Evolutionary conservation across 2,113 vertebrate species (phyloP).

Genomic region (Perccottus glenii): DNA sequence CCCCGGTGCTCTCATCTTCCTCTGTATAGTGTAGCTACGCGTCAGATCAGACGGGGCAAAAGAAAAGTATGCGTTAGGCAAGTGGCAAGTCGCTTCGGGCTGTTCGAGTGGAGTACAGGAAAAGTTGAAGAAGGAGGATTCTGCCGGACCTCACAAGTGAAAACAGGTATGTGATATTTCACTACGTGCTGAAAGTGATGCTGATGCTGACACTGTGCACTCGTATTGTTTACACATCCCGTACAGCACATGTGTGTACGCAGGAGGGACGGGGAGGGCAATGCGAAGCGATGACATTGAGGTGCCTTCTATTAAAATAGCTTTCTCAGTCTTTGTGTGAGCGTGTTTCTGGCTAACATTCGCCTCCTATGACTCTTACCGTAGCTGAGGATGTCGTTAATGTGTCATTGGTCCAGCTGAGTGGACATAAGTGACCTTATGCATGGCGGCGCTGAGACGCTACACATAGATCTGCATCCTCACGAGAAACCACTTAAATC

Average conservation of each 20-base stretch:
- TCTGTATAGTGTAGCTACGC: conserved; percentile 23
- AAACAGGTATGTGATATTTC: conserved; percentile 75
- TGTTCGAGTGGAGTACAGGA: conserved; percentile 49
- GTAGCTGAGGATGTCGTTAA: conserved; percentile 12
- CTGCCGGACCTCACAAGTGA: conserved; percentile 49
- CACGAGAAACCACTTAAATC: neutral
- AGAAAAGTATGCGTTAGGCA: conserved; percentile 64
- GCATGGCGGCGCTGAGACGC: conserved; percentile 3
- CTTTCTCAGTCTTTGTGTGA: conserved; percentile 20
- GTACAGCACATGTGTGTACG: conserved; percentile 37
- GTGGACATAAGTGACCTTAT: conserved; percentile 34
- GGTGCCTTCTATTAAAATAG: conserved; percentile 42
- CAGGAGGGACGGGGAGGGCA: conserved; percentile 44
- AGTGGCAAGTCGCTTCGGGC: conserved; percentile 57
- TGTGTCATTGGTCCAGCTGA: conserved; percentile 17
- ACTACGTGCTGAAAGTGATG: conserved; percentile 18
- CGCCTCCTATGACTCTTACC: conserved; percentile 19
- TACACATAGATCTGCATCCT: neutral
- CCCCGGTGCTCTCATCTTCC: conserved; percentile 35
- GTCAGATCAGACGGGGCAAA: conserved; percentile 41
- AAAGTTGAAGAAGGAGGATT: conserved; percentile 77
- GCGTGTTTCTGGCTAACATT: conserved; percentile 8
- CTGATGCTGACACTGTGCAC: conserved; percentile 25
- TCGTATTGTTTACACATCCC: conserved; percentile 35
- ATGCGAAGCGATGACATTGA: conserved; percentile 67